Evolutionary conservation across 2,888 invertebrate species (phyloP), one percentile per base, ranked within the genome.

Genomic region (Drosophila ustulata): DNA sequence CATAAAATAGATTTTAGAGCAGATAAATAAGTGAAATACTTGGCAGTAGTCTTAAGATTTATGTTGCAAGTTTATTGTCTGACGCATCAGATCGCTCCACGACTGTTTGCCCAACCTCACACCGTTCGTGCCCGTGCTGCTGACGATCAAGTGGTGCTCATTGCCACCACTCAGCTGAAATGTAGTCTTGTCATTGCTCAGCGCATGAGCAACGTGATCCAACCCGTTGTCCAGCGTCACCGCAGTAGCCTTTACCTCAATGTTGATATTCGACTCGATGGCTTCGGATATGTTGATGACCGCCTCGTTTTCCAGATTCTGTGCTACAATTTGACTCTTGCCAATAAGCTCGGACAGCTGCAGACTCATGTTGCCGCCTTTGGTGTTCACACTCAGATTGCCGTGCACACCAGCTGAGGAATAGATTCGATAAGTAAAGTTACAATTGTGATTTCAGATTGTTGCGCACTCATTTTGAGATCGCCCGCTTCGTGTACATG

Each of bases 361-460:
- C 5, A 92, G 63, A 51, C 89, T 87, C 28, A 92, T 67, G 23
- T 79, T 85, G 28, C 91, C 92, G 1, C 89, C 90, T 28, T 91
- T 92, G 28, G 88, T 75, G 7, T 77, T 71, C 7, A 92, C 84
- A 28, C 87, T 85, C 1, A 92, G 71, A 56, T 90, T 92, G 0
- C 92, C 92, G 73, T 92, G 90, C 3, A 92, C 90, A 2, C 92
- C 92, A 84, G 88, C 92, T 92, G 46, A 3, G 71, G 66, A 9
- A 46, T 6, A 30, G 7, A 34, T 5, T 5, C n/a, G 4, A 4
- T 37, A 37, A 11, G 4, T 11, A 37, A 9, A 41, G 7, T 41
- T 7, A 18, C 2, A 18, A 41, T 41, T 3, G n/a, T 5, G 30
- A 30, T 30, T 37, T 37, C 4, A 13, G 7, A 3, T 41, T 13